Percentiles rank a stretch among this genome's conserved stretches.
Evolutionary conservation across 2,797 vertebrate genomes (phyloP).

Genomic region (Graptemys geographica): DNA sequence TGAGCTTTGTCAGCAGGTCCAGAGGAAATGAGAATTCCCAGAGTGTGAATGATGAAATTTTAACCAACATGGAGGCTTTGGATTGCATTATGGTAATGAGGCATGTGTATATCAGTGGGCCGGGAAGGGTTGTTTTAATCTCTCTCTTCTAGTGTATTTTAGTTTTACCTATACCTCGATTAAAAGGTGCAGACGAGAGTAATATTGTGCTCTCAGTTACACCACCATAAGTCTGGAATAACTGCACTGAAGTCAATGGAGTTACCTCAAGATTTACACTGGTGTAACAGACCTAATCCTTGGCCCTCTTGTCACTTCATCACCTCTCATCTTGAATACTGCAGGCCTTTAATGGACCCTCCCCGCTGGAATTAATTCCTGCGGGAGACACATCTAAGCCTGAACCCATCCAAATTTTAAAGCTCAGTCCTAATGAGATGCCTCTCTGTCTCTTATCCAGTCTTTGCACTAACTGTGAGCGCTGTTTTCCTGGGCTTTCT

Average conservation of each 20-base stretch:
- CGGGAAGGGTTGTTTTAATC: conserved; percentile 27
- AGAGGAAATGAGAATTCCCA: conserved; percentile 71
- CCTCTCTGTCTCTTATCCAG: neutral
- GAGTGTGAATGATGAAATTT: conserved; percentile 71
- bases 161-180: neutral
- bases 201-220: neutral
- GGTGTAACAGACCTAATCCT: neutral
- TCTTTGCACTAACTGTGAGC: neutral
- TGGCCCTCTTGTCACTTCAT: neutral
- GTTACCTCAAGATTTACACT: neutral
- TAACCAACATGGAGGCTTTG: conserved; percentile 61
- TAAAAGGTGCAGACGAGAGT: neutral
- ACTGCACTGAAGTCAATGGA: neutral
- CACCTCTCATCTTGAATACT: neutral
- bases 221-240: neutral
- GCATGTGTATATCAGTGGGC: neutral
- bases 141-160: neutral
- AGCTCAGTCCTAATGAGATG: neutral
- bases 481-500: neutral
- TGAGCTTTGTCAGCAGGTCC: conserved; percentile 71
- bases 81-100: conserved; percentile 53
- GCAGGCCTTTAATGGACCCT: neutral
- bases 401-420: neutral
- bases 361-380: neutral
- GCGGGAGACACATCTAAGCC: neutral